These are phyloP conservation scores for Apodemus speciosus DNA, from an alignment of 2,113 vertebrate genomes.

Conservation along the genomic window DNA sequence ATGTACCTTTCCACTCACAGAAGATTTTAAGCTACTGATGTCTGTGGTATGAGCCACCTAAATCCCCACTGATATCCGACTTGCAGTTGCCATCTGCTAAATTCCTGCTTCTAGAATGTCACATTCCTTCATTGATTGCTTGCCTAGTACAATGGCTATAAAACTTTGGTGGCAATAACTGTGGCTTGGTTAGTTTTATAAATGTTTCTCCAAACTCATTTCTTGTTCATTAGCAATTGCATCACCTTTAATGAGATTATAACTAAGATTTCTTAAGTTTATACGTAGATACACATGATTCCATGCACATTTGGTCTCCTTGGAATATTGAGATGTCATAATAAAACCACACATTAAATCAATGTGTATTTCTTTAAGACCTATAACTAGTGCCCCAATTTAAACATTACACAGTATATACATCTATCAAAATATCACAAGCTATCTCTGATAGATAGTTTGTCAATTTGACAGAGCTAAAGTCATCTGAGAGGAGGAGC, in stretches of 20 bases:
- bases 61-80: neutral
- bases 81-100: neutral
- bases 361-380: neutral
- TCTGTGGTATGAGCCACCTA: neutral
- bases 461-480: neutral
- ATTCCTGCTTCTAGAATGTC: neutral
- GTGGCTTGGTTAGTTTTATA: neutral
- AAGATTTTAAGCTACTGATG: neutral
- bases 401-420: neutral
- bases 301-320: neutral
- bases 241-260: neutral
- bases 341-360: neutral
- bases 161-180: neutral
- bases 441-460: neutral
- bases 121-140: neutral
- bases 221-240: neutral
- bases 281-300: neutral
- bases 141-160: neutral
- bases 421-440: neutral
- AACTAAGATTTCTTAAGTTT: neutral
- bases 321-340: neutral
- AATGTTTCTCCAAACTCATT: neutral
- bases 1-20: neutral
- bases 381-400: neutral
- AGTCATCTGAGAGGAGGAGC: neutral